Conservation (phyloP, 2,888 invertebrate species). For the Hydriomena furcata region DNA sequence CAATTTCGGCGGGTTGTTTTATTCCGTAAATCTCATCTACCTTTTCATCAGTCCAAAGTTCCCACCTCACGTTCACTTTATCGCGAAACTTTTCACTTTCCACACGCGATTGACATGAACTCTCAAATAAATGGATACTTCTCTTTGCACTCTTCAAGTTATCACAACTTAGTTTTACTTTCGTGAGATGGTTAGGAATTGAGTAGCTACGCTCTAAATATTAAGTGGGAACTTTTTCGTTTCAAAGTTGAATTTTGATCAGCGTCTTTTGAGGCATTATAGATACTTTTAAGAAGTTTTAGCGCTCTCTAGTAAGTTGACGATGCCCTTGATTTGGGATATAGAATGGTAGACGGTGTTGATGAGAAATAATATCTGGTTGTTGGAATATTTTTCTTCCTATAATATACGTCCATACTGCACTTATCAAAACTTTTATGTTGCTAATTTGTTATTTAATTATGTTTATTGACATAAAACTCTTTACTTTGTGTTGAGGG, state of each 20-base stretch:
- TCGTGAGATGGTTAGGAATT: slow-evolving; percentile 35
- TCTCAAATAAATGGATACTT: slow-evolving; percentile 47
- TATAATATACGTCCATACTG: no score
- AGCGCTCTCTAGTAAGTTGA: no score
- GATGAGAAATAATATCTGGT: no score
- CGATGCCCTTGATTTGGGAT: no score
- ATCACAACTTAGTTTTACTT: slow-evolving; percentile 32
- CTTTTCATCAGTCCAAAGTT: slow-evolving; percentile 30
- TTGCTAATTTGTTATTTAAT: slow-evolving; percentile 34
- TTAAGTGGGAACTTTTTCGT: slow-evolving; percentile 26
- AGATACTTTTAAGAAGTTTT: no score
- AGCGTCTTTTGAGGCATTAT: slow-evolving; percentile 6
- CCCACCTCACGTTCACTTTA: slow-evolving; percentile 51
- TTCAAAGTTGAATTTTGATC: slow-evolving; percentile 27
- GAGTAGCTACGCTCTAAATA: slow-evolving; percentile 24
- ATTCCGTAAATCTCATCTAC: slow-evolving; percentile 30
- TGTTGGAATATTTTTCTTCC: no score
- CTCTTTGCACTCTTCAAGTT: slow-evolving; percentile 41
- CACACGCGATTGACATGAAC: slow-evolving; percentile 57
- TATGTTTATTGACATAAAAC: slow-evolving; percentile 36
- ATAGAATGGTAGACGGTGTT: no score
- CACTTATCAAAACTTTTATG: no score
- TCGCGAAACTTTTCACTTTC: slow-evolving; percentile 63
- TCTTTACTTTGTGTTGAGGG: slow-evolving; percentile 29
- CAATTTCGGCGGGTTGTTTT: slow-evolving; percentile 7